A percentile compares a stretch with the other conserved stretches of the same genome.
Conservation (phyloP, 2,888 invertebrate genomes). For the Dexiosoma caninum region DNA sequence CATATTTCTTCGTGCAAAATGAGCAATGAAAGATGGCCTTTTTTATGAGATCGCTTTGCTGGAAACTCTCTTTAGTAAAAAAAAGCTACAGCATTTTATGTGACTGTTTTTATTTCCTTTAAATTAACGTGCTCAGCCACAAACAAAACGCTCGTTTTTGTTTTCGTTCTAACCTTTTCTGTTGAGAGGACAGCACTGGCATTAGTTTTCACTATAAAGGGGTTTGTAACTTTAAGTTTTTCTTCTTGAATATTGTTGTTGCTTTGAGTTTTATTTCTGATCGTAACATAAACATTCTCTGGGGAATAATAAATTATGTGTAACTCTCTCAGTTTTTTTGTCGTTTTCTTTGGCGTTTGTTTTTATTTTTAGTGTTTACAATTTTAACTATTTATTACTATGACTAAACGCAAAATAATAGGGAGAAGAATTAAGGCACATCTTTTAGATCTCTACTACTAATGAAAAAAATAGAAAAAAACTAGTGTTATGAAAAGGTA, state of each 20-base stretch:
- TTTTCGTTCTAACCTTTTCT: constrained; percentile 15
- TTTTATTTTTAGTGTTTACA: constrained; percentile 44
- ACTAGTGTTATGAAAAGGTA: not conserved
- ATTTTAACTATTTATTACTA: constrained; percentile 57
- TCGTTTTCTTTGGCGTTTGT: constrained; percentile 35
- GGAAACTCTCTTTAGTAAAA: constrained; percentile 36
- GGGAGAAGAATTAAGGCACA: constrained; percentile 40
- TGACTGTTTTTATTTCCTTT: constrained; percentile 32
- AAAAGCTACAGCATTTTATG: constrained; percentile 47
- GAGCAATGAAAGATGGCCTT: constrained; percentile 58
- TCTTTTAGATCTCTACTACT: constrained; percentile 6
- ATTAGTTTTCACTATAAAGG: constrained; percentile 27
- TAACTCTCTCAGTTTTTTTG: constrained; percentile 59
- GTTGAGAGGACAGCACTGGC: constrained; percentile 24
- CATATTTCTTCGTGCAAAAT: constrained; percentile 48
- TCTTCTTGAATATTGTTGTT: constrained; percentile 50
- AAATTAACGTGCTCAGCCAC: constrained; percentile 58
- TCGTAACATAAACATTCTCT: constrained; percentile 63
- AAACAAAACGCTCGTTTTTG: constrained; percentile 45
- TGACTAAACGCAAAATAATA: constrained; percentile 56
- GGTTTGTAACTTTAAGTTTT: constrained; percentile 13
- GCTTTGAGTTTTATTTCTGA: constrained; percentile 55
- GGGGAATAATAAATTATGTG: constrained; percentile 65
- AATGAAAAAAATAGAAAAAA: not conserved
- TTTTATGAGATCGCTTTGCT: constrained; percentile 59